Base-by-base conservation (phyloP, 2,797 vertebrate species). In the Balearica regulorum region DNA sequence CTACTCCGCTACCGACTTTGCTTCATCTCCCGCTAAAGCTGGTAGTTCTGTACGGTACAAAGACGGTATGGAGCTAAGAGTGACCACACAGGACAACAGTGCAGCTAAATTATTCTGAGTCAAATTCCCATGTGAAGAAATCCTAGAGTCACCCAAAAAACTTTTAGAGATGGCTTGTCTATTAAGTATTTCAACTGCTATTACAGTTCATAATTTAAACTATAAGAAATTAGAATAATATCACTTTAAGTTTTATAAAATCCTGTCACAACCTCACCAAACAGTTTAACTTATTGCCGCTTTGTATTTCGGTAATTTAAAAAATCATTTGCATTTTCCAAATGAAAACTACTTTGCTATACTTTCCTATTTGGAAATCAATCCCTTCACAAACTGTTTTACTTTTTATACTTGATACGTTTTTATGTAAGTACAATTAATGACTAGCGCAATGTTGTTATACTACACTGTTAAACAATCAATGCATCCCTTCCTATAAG, bases 31-130 rank as follows among this genome's bases (percentile, higher is more conserved):
- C 9, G 6, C 39, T 14, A 21, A 48, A 5, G 19, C 11, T 0
- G 1, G 4, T 2, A 35, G n/a, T 5, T 35, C 46, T 17, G 53
- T 2, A 4, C 3, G 12, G 35, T 7, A 48, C 66, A 48, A 26
- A 35, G 28, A 25, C 1, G 5, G 22, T 5, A 9, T 0, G 1
- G 25, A 48, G 35, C 41, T 16, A 31, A 16, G 61, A 51, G 55
- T 10, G 24, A 53, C 39, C 29, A 21, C 28, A 8, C 4, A 29
- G 58, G 28, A 44, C 28, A 33, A 16, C 16, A 76, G 70, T 3
- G 0, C 29, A 28, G 46, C 22, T 24, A 26, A 19, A 17, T 24
- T 18, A 25, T 24, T 64, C 31, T 1, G 1, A n/a, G 31, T 31
- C 69, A 58, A 4, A 53, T 15, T 35, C 35, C 64, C 33, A 20